Conservation (phyloP, 2,113 vertebrate species). For the Paramormyrops kingsleyae region DNA sequence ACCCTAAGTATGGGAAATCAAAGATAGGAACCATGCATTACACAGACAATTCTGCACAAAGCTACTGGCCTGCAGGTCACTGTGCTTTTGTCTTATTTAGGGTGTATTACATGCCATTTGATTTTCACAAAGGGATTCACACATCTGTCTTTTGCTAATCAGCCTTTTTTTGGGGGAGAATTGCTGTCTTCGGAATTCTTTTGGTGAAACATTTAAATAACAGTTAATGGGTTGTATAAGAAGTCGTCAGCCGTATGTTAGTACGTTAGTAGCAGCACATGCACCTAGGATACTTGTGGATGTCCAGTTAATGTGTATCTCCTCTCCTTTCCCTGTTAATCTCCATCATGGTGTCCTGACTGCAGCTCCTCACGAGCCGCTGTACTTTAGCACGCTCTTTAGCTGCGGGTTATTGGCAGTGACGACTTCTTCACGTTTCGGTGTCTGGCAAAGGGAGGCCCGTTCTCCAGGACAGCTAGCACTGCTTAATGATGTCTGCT, state of each 20-base stretch:
- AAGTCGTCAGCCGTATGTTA: background rate
- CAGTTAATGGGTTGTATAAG: background rate
- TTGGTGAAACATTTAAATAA: background rate
- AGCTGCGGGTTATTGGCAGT: background rate
- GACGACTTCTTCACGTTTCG: background rate
- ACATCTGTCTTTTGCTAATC: background rate
- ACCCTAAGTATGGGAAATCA: background rate
- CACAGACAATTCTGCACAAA: background rate
- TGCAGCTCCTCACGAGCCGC: background rate
- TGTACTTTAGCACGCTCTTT: background rate
- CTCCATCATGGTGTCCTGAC: background rate
- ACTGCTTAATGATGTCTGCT: background rate
- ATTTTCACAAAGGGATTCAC: background rate
- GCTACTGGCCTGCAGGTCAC: background rate
- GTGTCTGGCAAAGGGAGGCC: background rate
- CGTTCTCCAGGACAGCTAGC: background rate
- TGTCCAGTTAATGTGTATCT: background rate
- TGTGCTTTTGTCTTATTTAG: conserved; percentile 10
- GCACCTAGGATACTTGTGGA: background rate
- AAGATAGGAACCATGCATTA: background rate
- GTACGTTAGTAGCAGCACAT: background rate
- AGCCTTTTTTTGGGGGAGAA: background rate
- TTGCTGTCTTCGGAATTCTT: background rate
- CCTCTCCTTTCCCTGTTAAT: background rate
- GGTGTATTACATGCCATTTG: background rate